phyloP scores from a whole-genome alignment of 1,140 invertebrate genomes.

The Drosophila carrolli region DNA sequence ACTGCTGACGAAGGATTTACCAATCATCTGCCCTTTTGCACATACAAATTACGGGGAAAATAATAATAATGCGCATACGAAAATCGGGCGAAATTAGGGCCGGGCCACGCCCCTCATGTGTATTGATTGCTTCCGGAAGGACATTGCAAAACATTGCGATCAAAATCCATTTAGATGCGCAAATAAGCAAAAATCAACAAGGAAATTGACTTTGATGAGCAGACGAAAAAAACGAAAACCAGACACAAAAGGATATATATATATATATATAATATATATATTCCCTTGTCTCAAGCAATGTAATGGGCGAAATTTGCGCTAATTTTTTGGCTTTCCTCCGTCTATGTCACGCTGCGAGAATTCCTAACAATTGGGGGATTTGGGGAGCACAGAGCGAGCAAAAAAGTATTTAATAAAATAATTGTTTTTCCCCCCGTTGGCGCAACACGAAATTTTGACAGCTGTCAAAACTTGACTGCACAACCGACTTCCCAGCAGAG shows the following conservation, averaged over 20 bases:
- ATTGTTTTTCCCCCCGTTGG: conserved; percentile 17
- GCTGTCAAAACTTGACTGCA: conserved; percentile 70
- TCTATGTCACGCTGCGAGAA: conserved; percentile 18
- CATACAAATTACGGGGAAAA: conserved; percentile 32
- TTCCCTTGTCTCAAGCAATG: conserved; percentile 12
- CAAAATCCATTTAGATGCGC: conserved; percentile 82
- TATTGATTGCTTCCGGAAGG: conserved; percentile 72
- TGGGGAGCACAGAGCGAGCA: background rate
- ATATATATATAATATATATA: background rate
- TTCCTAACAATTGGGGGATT: conserved; percentile 8
- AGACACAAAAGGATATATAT: conserved; percentile 26
- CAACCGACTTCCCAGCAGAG: conserved; percentile 19
- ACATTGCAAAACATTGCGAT: conserved; percentile 80
- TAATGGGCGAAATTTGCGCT: conserved; percentile 19
- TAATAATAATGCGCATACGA: conserved; percentile 47
- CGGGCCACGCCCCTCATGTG: conserved; percentile 19
- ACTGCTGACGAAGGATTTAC: conserved; percentile 73
- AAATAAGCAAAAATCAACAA: conserved; percentile 82
- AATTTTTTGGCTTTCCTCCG: conserved; percentile 13
- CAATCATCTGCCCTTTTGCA: conserved; percentile 54
- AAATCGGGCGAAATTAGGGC: conserved; percentile 36
- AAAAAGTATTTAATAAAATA: conserved; percentile 44
- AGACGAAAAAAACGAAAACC: conserved; percentile 11
- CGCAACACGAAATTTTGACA: conserved; percentile 59
- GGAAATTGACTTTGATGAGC: conserved; percentile 78